Conservation (phyloP, 2,113 vertebrate species). For the Canis aureus region DNA sequence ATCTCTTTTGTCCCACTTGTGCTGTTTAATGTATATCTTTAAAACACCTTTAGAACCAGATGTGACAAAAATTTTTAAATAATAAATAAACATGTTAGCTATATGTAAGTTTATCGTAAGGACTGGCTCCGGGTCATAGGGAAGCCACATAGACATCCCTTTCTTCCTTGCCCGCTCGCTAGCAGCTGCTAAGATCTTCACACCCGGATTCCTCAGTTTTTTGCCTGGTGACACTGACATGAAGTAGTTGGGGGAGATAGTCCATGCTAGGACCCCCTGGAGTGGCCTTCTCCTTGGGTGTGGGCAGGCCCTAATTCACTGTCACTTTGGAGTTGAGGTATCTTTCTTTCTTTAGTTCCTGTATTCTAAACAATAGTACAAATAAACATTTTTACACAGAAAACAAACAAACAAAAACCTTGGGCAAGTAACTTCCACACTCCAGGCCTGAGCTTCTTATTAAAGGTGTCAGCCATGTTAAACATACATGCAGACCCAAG, state of each 20-base stretch:
- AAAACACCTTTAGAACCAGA: not conserved
- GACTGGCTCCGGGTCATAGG: slow-evolving; percentile 9
- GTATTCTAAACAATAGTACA: slow-evolving; percentile 79
- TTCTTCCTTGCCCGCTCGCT: slow-evolving; percentile 71
- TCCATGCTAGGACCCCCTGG: slow-evolving; percentile 44
- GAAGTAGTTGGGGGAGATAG: slow-evolving; percentile 37
- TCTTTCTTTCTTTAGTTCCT: slow-evolving; percentile 69
- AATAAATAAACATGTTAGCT: not conserved
- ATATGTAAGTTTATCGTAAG: not conserved
- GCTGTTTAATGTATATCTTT: slow-evolving; percentile 12
- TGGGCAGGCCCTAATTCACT: slow-evolving; percentile 70
- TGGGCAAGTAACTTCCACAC: not conserved
- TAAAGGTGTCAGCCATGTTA: not conserved
- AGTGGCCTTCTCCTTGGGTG: slow-evolving; percentile 21
- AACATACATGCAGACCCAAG: not conserved
- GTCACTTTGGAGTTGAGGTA: slow-evolving; percentile 73
- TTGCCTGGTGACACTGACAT: slow-evolving; percentile 65
- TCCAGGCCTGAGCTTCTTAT: not conserved
- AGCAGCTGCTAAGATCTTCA: slow-evolving; percentile 78
- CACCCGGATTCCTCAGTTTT: slow-evolving; percentile 45
- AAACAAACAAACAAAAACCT: not conserved
- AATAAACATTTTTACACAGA: slow-evolving; percentile 84
- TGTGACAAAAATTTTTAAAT: slow-evolving; percentile 18
- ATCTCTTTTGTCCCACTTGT: not conserved
- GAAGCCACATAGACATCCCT: not conserved